Conservation (phyloP, 2,888 invertebrate species). For the Apodemia mormo region DNA sequence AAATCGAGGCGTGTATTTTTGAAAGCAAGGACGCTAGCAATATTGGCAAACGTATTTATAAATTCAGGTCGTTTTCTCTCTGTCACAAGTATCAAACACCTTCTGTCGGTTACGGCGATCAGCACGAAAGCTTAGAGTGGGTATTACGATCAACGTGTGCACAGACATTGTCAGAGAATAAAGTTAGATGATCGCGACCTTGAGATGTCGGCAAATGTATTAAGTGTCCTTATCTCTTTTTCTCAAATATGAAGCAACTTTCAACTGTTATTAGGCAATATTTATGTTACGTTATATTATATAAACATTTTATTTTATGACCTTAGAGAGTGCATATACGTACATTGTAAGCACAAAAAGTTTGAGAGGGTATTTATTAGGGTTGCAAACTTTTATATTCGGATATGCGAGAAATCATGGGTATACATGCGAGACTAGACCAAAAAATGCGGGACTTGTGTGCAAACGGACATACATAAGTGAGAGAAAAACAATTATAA, state of each 20-base stretch:
- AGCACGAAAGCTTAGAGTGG: background rate
- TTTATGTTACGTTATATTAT: too few species aligned
- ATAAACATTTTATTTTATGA: too few species aligned
- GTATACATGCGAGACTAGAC: too few species aligned
- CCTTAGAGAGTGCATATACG: too few species aligned
- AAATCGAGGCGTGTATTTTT: constrained; percentile 42
- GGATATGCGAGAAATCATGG: too few species aligned
- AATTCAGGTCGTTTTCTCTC: constrained; percentile 49
- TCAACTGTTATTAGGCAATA: background rate
- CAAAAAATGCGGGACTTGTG: too few species aligned
- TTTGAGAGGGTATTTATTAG: too few species aligned
- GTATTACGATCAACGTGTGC: background rate
- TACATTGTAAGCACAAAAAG: too few species aligned
- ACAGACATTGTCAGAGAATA: background rate
- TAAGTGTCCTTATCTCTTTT: background rate
- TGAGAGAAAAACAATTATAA: too few species aligned
- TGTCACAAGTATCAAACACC: constrained; percentile 23
- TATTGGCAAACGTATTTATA: constrained; percentile 44
- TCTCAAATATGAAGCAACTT: background rate
- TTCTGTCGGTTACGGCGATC: constrained; percentile 20
- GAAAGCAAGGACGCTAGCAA: constrained; percentile 55
- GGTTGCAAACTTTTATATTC: too few species aligned
- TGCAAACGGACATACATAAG: too few species aligned
- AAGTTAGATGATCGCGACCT: background rate
- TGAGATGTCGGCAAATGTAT: background rate